phyloP scores from a whole-genome alignment of 1,140 invertebrate genomes.

The Colletes gigas region DNA sequence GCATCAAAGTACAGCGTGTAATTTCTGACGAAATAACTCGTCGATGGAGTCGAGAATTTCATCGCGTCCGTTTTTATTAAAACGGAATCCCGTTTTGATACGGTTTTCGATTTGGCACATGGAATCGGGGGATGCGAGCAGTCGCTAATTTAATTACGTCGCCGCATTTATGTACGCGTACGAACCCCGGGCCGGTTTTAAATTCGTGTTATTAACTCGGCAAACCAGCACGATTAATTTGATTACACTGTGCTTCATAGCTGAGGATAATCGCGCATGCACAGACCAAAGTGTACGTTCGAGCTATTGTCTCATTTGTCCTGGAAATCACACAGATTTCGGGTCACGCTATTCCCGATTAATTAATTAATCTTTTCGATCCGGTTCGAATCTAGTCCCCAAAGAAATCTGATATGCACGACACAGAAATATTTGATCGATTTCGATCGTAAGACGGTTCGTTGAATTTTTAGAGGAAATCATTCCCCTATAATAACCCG shows the following conservation, averaged over 20 bases:
- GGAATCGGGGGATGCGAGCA: not conserved
- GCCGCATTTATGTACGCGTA: not conserved
- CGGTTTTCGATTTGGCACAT: not conserved
- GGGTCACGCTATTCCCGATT: not conserved
- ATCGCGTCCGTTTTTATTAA: not conserved
- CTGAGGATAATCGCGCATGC: not conserved
- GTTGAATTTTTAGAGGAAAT: too few species aligned
- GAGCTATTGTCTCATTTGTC: not conserved
- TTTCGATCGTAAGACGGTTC: too few species aligned
- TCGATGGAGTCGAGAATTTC: not conserved
- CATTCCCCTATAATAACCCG: too few species aligned
- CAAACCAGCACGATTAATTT: constrained; percentile 36
- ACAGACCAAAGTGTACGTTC: not conserved
- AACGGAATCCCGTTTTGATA: not conserved
- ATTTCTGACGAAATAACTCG: not conserved
- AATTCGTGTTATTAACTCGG: constrained; percentile 41
- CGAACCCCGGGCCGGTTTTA: constrained; percentile 1
- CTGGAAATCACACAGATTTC: constrained; percentile 3
- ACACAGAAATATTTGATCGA: too few species aligned
- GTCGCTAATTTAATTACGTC: constrained; percentile 13
- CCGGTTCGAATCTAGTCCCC: not conserved
- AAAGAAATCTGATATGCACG: too few species aligned
- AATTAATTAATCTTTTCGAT: constrained; percentile 21
- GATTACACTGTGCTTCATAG: not conserved
- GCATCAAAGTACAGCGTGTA: too few species aligned